These are phyloP conservation scores for Pelecanoides urinatrix DNA, from an alignment of 2,113 vertebrate genomes.

Conservation along the genomic window DNA sequence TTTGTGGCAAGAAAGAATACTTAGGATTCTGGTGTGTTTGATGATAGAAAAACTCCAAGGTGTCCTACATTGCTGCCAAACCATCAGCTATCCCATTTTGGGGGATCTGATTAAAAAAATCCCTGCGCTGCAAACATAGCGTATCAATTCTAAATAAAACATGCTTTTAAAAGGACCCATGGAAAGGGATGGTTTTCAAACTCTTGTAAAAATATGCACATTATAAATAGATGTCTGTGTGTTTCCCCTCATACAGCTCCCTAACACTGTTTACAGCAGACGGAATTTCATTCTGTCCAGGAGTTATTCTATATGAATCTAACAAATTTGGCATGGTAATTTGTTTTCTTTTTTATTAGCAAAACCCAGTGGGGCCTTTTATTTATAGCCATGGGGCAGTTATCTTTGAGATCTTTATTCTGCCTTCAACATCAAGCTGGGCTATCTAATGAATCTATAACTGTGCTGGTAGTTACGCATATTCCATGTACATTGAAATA, in stretches of 20 bases:
- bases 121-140: slow-evolving; percentile 8
- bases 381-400: slow-evolving; percentile 60
- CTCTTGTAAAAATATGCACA: slow-evolving; percentile 39
- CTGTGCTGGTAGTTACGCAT: slow-evolving; percentile 57
- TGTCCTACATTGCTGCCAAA: slow-evolving; percentile 14
- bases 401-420: slow-evolving; percentile 74
- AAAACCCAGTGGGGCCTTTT: slow-evolving; percentile 70
- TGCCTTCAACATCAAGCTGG: slow-evolving; percentile 76
- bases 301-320: slow-evolving; percentile 68
- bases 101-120: slow-evolving; percentile 37
- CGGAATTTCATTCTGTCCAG: slow-evolving; percentile 48
- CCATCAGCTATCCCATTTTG: neutral
- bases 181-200: slow-evolving; percentile 42
- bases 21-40: slow-evolving; percentile 25
- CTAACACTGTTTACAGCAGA: slow-evolving; percentile 60
- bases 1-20: slow-evolving; percentile 14
- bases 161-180: slow-evolving; percentile 18
- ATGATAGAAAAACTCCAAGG: slow-evolving; percentile 52
- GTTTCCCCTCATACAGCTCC: slow-evolving; percentile 31
- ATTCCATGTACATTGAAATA: slow-evolving; percentile 41
- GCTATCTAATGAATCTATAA: slow-evolving; percentile 76
- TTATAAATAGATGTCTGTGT: slow-evolving; percentile 55
- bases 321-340: slow-evolving; percentile 75
- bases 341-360: slow-evolving; percentile 78
- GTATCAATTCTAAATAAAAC: slow-evolving; percentile 30